Evolutionary conservation across 2,888 invertebrate species (phyloP), one percentile per base, ranked within the genome.

Genomic region (Drosophila pseudotakahashii): DNA sequence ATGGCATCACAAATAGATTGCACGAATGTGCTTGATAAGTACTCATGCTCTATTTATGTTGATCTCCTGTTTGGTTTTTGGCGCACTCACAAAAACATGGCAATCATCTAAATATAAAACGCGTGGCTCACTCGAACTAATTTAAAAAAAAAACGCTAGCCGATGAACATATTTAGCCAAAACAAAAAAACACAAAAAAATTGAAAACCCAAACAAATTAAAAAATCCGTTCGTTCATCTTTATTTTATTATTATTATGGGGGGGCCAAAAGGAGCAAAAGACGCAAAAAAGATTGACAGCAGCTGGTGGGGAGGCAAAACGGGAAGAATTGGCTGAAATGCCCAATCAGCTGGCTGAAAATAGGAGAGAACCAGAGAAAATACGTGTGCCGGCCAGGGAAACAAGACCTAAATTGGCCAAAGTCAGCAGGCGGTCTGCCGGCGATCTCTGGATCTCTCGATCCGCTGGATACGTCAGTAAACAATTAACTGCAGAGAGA

Each of bases 31-130:
- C 55, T 48, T 34, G 57, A 55, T 64, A 64, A 66, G 64, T 64
- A 69, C 73, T 72, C 42, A 52, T 66, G 67, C 61, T 72, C 73
- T 59, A 60, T 70, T 68, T 79, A 44, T 42, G 70, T 48, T 51
- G 69, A 60, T 52, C 45, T 69, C 39, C 39, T 39, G 51, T 5
- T 11, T 26, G 5, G 26, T 23, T 58, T 30, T 44, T 30, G 14
- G 30, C 54, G 52, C 52, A 57, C 58, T 37, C 23, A 34, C 11
- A 3, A 10, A 26, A 37, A 67, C 78, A 71, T 44, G 74, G 80
- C 81, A 82, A 82, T 82, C 76, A 60, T 74, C 88, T 83, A 83
- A 84, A 72, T 89, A 84, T 89, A 83, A 78, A 89, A 73, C 85
- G 89, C 85, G 89, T 84, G 89, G 77, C 83, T 83, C 83, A 89